Base-by-base conservation (phyloP, 2,113 vertebrate species). In the Heliornis fulica region DNA sequence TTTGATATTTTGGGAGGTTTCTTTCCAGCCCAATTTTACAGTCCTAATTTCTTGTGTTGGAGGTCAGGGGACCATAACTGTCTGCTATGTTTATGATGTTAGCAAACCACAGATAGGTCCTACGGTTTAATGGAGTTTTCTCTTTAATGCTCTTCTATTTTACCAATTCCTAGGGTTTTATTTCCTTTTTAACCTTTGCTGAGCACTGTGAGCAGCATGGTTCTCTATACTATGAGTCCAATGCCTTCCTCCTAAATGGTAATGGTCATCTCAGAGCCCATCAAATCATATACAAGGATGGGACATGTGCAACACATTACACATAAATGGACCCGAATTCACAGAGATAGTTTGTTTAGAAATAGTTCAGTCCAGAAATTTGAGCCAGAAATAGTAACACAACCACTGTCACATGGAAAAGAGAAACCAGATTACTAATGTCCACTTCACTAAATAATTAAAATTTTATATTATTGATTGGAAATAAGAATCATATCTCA, bases 391-490 rank as follows among this genome's bases (percentile, higher is more conserved):
- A 79, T 22, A 83, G 66, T 10, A 83, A 89, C 70, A 79, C 15
- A 18, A n/a, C 43, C 41, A 48, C 11, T 9, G 41, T 60, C 59
- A 56, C 18, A 7, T 21, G 26, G 36, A 89, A 71, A 60, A 85
- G 46, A 60, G 50, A 76, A 54, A 56, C 69, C 40, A 53, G 48
- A 32, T 91, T 83, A 71, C 48, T 80, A 87, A 91, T 69, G 72
- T 13, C 18, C 22, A 34, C 31, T 29, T 14, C 22, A 46, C 34
- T 89, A 86, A 91, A 93, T 76, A 83, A 95, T 96, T 89, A 28
- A 83, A 5, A 38, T 80, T 59, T 86, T 80, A 15, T 95, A 77
- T 89, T 91, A 94, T 87, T 93, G 90, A 95, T 80, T 83, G 29
- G 43, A 68, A 89, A 77, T 61, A 38, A 65, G 61, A 31, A 75